Evolutionary conservation across 2,797 vertebrate genomes (phyloP), one percentile per base, ranked within the genome.

Genomic region (Amniataba percoides): DNA sequence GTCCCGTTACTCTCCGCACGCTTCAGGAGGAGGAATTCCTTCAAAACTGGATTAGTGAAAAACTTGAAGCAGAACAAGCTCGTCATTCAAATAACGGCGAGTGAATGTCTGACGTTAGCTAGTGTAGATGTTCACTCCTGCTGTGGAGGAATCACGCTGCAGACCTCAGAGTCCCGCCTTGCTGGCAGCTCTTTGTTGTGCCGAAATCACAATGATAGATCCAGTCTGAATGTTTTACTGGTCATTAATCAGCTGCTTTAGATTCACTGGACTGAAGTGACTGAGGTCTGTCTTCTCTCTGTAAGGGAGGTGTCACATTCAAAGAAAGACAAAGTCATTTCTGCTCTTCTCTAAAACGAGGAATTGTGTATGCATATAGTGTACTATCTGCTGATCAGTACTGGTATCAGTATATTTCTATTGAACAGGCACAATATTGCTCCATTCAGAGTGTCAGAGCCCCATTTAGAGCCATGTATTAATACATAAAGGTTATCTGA

Each of bases 401-500:
- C 11, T 8, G 7, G 16, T 56, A 49, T 53, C 57, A 23, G 36
- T 68, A 5, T 62, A 43, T 48, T 71, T 57, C 45, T 81, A 36
- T 57, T 53, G 21, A 39, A 70, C 21, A 18, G 10, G 49, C 12
- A 59, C 51, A 46, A 71, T 31, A 13, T 68, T 46, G 53, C 61
- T 40, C 31, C 73, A 58, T 31, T 43, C 16, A 63, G 53, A 66
- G 45, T 15, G 4, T 19, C 45, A 70, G 40, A 57, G 51, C 63
- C 9, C 61, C 63, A 72, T 71, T 49, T 53, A 45, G 34, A 58
- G 25, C n/a, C 3, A 2, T 45, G 1, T 52, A 36, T 36, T 9
- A 68, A 62, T 71, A 49, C 51, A 61, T 57, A 13, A 46, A 70
- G 25, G 56, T 68, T 57, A 39, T 84, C 53, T 86, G 46, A 58